Conservation (phyloP, 37 sponge, comb jelly and placozoan species). For the Haliclona indistincta region DNA sequence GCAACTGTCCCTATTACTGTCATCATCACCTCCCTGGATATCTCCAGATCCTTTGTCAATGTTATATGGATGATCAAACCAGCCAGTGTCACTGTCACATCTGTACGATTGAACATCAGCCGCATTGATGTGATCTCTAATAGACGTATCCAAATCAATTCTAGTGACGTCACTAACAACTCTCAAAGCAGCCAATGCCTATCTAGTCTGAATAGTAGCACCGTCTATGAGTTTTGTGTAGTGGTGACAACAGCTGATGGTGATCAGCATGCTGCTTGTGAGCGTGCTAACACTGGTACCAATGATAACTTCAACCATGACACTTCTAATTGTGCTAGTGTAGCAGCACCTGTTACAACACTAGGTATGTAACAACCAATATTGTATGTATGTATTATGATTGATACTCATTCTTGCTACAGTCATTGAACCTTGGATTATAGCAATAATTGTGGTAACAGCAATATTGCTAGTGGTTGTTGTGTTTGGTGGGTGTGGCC, state of each 20-base stretch:
- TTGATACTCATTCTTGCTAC: background rate
- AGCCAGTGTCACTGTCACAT: background rate
- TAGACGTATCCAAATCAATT: background rate
- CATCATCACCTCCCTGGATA: too few relatives aligned
- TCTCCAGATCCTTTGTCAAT: too few relatives aligned
- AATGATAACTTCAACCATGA: background rate
- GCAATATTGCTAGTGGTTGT: background rate
- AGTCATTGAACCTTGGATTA: background rate
- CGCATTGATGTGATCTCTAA: background rate
- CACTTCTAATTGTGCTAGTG: background rate
- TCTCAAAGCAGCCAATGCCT: background rate
- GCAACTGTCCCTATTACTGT: too few relatives aligned
- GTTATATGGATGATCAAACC: background rate
- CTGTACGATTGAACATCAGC: background rate
- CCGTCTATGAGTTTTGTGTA: constrained; percentile 1
- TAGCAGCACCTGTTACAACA: too few relatives aligned
- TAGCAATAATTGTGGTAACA: background rate
- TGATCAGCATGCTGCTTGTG: background rate
- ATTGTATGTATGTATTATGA: background rate
- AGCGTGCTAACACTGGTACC: background rate
- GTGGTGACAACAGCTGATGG: background rate
- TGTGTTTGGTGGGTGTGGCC: background rate
- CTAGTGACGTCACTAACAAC: background rate
- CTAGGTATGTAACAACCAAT: too few relatives aligned
- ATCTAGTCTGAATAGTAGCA: background rate